Conservation (phyloP, 2,797 vertebrate species). For the Melanotaenia maccullochi region DNA sequence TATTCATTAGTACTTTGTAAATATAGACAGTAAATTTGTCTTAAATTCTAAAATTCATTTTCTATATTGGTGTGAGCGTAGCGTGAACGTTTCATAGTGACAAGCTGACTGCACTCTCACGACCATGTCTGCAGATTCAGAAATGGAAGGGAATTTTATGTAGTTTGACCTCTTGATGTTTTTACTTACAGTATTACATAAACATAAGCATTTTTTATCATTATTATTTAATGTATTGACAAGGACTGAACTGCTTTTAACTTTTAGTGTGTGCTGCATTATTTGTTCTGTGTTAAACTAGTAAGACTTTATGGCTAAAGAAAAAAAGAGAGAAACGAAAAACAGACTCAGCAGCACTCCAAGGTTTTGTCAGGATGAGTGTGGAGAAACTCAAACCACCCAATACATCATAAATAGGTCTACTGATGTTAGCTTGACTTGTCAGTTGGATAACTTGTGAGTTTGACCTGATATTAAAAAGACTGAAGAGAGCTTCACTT, state of each 20-base stretch:
- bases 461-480: conserved; percentile 14
- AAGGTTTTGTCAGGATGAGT: conserved; percentile 3
- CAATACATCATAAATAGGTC: conserved; percentile 19
- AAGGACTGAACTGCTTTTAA: not conserved
- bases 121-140: not conserved
- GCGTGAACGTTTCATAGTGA: not conserved
- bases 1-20: not conserved
- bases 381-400: not conserved
- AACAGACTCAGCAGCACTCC: not conserved
- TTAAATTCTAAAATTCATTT: not conserved
- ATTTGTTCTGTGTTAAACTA: not conserved
- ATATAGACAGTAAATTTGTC: conserved; percentile 26
- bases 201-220: conserved; percentile 3
- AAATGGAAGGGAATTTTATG: conserved; percentile 1
- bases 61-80: not conserved
- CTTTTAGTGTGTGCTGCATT: not conserved
- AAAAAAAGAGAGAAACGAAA: not conserved
- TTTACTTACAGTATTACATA: not conserved
- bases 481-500: conserved; percentile 4
- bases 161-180: conserved; percentile 12
- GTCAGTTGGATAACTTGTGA: conserved; percentile 7
- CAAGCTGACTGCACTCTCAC: not conserved
- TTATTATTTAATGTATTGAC: conserved; percentile 17
- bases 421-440: conserved; percentile 7
- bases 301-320: not conserved